Evolutionary conservation across 2,113 vertebrate species (phyloP).

Genomic region (Datnioides undecimradiatus): DNA sequence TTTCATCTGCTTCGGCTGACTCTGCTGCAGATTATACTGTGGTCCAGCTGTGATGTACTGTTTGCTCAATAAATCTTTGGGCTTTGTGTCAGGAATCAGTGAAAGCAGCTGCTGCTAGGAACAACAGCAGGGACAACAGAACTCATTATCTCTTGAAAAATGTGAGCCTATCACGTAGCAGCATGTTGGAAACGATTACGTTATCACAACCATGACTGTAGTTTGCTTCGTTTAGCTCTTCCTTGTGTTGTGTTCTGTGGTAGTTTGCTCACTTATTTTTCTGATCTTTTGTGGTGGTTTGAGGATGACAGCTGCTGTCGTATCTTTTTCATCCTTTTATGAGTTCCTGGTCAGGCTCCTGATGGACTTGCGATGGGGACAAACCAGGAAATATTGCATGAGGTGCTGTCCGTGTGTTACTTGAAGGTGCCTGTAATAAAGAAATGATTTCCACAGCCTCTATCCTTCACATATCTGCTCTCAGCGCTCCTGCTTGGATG

Average conservation of each 20-base stretch:
- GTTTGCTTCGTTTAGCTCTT: not conserved
- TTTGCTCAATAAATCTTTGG: conserved; percentile 44
- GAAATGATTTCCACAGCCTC: too few relatives aligned
- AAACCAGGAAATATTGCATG: not conserved
- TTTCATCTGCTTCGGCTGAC: conserved; percentile 31
- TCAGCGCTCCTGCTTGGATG: too few relatives aligned
- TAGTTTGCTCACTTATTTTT: not conserved
- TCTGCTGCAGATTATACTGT: conserved; percentile 33
- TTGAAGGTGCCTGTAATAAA: too few relatives aligned
- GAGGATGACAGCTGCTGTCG: not conserved
- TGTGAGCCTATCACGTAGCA: conserved; percentile 16
- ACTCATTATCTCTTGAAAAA: conserved; percentile 19
- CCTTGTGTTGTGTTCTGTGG: not conserved
- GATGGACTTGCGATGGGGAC: not conserved
- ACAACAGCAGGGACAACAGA: conserved; percentile 23
- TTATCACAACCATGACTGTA: not conserved
- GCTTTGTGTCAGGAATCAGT: conserved; percentile 51
- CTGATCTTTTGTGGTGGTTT: not conserved
- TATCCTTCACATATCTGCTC: too few relatives aligned
- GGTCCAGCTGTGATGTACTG: conserved; percentile 51
- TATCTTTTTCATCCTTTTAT: not conserved
- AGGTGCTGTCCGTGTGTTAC: too few relatives aligned
- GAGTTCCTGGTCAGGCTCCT: not conserved
- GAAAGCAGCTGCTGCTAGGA: conserved; percentile 48
- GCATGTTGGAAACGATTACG: conserved; percentile 13